A percentile compares a stretch with the other conserved stretches of the same genome.
phyloP scores from a whole-genome alignment of 2,113 vertebrate species.

The Herpailurus yagouaroundi region DNA sequence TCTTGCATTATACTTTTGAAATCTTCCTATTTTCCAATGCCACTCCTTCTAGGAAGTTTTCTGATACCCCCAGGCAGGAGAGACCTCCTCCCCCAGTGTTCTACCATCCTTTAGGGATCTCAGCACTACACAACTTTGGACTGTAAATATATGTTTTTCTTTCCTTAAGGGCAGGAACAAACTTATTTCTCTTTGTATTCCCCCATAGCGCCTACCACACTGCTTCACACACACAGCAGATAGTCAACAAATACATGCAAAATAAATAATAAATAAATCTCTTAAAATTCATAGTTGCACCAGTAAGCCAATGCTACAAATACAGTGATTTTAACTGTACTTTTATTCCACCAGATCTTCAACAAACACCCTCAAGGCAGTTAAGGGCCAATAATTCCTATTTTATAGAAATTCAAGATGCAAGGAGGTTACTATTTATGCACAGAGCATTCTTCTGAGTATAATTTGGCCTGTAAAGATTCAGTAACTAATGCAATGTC shows the following conservation, averaged over 20 bases:
- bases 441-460: slow-evolving; percentile 24
- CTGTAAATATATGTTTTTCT: slow-evolving; percentile 7
- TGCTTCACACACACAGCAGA: neutral
- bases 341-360: slow-evolving; percentile 25
- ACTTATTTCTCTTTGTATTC: neutral
- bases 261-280: slow-evolving; percentile 58
- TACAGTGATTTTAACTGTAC: slow-evolving; percentile 49
- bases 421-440: slow-evolving; percentile 20
- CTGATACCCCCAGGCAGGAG: neutral
- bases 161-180: neutral
- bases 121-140: neutral
- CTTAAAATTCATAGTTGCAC: slow-evolving; percentile 51
- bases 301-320: slow-evolving; percentile 25
- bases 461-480: slow-evolving; percentile 35
- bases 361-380: neutral
- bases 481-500: slow-evolving; percentile 30
- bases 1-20: neutral
- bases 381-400: neutral
- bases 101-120: neutral
- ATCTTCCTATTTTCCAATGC: neutral
- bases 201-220: neutral
- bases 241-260: neutral
- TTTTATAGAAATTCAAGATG: slow-evolving; percentile 44
- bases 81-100: neutral
- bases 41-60: neutral